phyloP scores from a whole-genome alignment of 2,797 vertebrate species.

The Sitta carolinensis region DNA sequence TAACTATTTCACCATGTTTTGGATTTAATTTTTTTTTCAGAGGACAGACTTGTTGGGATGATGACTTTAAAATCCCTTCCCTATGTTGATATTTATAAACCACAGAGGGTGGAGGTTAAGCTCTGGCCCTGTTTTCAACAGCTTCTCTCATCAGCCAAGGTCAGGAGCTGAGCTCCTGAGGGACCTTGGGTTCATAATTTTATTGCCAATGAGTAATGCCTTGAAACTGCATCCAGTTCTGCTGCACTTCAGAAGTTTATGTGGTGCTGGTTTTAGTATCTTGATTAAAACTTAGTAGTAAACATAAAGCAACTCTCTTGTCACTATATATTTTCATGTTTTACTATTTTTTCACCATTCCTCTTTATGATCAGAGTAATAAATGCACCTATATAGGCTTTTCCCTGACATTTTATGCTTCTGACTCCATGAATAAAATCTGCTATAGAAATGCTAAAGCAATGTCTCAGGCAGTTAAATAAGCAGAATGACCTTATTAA shows the following conservation, averaged over 20 bases:
- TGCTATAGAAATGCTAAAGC: slow-evolving; percentile 2
- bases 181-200: slow-evolving; percentile 1
- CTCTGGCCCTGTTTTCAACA: slow-evolving; percentile 35
- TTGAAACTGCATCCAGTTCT: slow-evolving; percentile 2
- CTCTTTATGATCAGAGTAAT: slow-evolving; percentile 31
- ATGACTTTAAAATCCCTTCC: slow-evolving; percentile 21
- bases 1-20: not conserved
- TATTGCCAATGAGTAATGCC: slow-evolving; percentile 42
- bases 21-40: not conserved
- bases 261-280: not conserved
- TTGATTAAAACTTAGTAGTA: slow-evolving; percentile 53
- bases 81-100: slow-evolving; percentile 43
- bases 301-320: slow-evolving; percentile 30
- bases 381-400: slow-evolving; percentile 17
- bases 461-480: not conserved
- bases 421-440: slow-evolving; percentile 24
- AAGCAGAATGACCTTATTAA: slow-evolving; percentile 9
- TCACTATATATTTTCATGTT: slow-evolving; percentile 30
- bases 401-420: slow-evolving; percentile 12
- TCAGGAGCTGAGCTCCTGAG: slow-evolving; percentile 30
- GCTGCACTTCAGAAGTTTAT: slow-evolving; percentile 28
- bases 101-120: slow-evolving; percentile 31
- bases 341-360: slow-evolving; percentile 26
- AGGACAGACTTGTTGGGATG: not conserved
- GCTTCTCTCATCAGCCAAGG: slow-evolving; percentile 44